Evolutionary conservation across 2,113 vertebrate genomes (phyloP).

Genomic region (Pardalotus punctatus): DNA sequence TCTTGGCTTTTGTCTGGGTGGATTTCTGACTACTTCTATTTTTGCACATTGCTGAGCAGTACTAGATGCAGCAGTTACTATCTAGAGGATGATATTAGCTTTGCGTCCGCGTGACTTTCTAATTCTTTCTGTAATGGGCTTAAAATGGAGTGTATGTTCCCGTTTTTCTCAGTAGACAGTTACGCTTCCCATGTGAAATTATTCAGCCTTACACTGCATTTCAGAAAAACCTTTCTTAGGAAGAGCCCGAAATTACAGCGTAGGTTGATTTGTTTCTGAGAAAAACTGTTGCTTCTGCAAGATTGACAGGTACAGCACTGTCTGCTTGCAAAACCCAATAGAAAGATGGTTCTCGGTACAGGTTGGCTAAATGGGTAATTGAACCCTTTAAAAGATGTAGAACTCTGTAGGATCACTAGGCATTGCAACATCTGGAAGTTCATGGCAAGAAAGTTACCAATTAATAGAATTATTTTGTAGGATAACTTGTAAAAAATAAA

Average conservation of each 20-base stretch:
- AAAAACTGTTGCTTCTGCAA: not conserved
- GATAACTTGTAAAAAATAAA: not conserved
- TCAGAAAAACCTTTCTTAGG: not conserved
- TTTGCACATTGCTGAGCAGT: conserved; percentile 43
- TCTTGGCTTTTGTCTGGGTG: not conserved
- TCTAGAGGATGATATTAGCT: conserved; percentile 19
- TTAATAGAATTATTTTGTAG: not conserved
- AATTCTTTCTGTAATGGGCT: conserved; percentile 38
- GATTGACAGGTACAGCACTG: rapidly evolving
- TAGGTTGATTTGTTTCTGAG: conserved; percentile 16
- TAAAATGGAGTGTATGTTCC: conserved; percentile 33
- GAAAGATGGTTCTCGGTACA: not conserved
- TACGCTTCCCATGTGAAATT: conserved; percentile 11
- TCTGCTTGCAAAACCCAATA: not conserved
- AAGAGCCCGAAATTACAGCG: not conserved
- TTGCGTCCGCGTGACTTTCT: not conserved
- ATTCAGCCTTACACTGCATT: not conserved
- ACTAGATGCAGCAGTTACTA: not conserved
- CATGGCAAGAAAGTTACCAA: not conserved
- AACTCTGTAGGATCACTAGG: not conserved
- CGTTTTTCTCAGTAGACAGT: conserved; percentile 32
- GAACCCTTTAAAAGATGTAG: not conserved
- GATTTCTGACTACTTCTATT: conserved; percentile 27
- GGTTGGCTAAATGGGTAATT: not conserved
- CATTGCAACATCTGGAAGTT: not conserved